These are phyloP conservation scores for Simalia tracyae DNA, from an alignment of 2,797 vertebrate genomes.

Conservation along the genomic window DNA sequence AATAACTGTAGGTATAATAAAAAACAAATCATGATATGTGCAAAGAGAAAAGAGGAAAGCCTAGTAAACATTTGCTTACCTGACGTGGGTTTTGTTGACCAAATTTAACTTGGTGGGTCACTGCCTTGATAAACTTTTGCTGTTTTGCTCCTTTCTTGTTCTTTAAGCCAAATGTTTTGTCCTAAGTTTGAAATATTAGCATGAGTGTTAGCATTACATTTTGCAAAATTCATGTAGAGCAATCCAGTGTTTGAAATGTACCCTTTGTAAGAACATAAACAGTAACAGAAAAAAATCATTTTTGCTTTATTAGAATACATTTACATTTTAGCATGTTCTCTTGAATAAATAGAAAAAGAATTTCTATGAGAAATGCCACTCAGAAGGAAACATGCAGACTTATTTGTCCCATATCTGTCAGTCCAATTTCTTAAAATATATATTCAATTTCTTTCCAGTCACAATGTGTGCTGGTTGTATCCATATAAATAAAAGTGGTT, in stretches of 20 bases:
- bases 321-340: neutral
- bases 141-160: slow-evolving; percentile 99
- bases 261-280: neutral
- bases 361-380: neutral
- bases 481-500: neutral
- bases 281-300: neutral
- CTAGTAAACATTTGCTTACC: slow-evolving; percentile 60
- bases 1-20: neutral
- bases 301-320: neutral
- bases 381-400: neutral
- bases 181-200: slow-evolving; percentile 73
- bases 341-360: neutral
- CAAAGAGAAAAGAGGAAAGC: neutral
- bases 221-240: neutral
- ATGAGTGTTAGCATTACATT: neutral
- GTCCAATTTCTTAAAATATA: neutral
- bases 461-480: neutral
- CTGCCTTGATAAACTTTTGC: slow-evolving; percentile 97
- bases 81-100: slow-evolving; percentile 80
- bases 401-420: neutral
- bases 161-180: slow-evolving; percentile 97
- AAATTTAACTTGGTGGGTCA: slow-evolving; percentile 94
- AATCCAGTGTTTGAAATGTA: neutral
- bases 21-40: neutral
- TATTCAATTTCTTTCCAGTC: neutral